Conservation (phyloP, 2,888 invertebrate genomes). For the Ephialtes manifestator region DNA sequence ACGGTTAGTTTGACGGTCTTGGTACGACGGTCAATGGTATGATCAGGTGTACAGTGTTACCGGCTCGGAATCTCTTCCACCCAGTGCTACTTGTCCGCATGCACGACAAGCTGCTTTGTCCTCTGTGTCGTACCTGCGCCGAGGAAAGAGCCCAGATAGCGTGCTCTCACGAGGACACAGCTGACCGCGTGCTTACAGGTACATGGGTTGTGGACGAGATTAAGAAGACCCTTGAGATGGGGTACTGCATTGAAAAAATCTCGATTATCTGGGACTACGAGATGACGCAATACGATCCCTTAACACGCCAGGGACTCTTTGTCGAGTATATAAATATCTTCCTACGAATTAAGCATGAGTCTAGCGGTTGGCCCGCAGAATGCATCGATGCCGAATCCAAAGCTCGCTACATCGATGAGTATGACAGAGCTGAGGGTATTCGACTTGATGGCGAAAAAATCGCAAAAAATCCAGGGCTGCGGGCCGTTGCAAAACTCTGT, state of each 20-base stretch:
- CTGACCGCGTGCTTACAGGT: background rate
- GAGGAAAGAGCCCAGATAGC: constrained; percentile 68
- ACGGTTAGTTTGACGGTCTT: constrained; percentile 22
- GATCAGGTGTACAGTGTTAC: constrained; percentile 74
- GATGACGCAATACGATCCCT: background rate
- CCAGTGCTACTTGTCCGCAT: constrained; percentile 77
- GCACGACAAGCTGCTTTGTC: background rate
- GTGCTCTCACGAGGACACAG: constrained; percentile 1
- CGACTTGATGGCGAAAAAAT: too few species aligned
- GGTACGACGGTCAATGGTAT: too few species aligned
- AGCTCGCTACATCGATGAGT: too few species aligned
- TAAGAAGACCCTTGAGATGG: background rate
- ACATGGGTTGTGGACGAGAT: constrained; percentile 15
- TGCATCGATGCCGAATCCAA: background rate
- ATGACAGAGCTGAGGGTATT: too few species aligned
- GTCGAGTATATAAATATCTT: background rate
- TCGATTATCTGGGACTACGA: constrained; percentile 1
- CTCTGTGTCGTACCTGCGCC: constrained; percentile 78
- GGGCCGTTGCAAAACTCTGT: too few species aligned
- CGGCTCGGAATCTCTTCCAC: constrained; percentile 70
- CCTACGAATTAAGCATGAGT: background rate
- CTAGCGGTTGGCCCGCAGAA: background rate
- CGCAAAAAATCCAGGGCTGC: too few species aligned
- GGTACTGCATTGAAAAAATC: background rate
- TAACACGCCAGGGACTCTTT: background rate